phyloP scores from a whole-genome alignment of 2,888 invertebrate genomes.

The Thereva unica region DNA sequence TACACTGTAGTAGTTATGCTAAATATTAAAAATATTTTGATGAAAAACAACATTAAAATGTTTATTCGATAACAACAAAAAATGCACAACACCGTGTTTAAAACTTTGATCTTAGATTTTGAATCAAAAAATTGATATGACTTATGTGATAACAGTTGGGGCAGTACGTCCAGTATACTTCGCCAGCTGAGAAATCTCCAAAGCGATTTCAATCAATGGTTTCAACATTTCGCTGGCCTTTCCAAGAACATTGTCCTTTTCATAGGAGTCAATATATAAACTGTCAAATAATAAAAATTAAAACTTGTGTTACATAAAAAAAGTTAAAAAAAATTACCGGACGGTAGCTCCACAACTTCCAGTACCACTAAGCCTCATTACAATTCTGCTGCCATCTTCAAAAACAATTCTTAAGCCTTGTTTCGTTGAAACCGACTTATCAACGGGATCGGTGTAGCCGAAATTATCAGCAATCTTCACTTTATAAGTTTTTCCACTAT shows the following conservation, averaged over 20 bases:
- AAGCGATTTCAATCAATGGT: constrained; percentile 86
- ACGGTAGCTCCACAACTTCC: constrained; percentile 98
- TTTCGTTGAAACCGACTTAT: constrained; percentile 84
- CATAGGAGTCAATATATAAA: constrained; percentile 93
- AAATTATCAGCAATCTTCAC: constrained; percentile 90
- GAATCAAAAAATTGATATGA: too few relatives aligned
- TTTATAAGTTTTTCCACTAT: constrained; percentile 70
- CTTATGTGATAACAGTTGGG: constrained; percentile 95
- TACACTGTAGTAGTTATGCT: too few relatives aligned
- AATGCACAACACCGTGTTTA: neutral
- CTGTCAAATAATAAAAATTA: constrained; percentile 50
- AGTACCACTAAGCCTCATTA: constrained; percentile 94
- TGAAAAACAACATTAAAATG: too few relatives aligned
- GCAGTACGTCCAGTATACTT: constrained; percentile 85
- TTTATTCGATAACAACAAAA: too few relatives aligned
- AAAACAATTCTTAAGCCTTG: constrained; percentile 94
- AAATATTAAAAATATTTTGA: too few relatives aligned
- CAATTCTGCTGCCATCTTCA: constrained; percentile 90
- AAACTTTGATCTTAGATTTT: neutral
- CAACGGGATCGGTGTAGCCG: constrained; percentile 94
- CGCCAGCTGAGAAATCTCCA: constrained; percentile 79
- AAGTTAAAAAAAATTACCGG: constrained; percentile 61
- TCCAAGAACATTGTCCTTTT: constrained; percentile 69
- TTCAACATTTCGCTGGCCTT: constrained; percentile 76
- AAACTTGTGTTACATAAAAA: neutral